These are phyloP conservation scores for Amphipoea lucens DNA, from an alignment of 2,888 invertebrate species.

Conservation along the genomic window DNA sequence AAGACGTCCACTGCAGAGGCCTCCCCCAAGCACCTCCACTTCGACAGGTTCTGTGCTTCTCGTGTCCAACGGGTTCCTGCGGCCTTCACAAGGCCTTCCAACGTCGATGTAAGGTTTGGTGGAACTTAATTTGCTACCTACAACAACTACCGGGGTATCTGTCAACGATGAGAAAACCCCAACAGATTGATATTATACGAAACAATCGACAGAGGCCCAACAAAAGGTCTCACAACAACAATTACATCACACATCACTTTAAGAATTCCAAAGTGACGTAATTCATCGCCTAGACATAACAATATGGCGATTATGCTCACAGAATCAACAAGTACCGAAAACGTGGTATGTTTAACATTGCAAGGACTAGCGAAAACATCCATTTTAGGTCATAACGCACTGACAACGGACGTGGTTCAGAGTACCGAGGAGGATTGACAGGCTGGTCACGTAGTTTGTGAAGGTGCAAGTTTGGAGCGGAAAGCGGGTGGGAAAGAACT, in stretches of 20 bases:
- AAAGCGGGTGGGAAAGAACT: constrained; percentile 2
- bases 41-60: no score
- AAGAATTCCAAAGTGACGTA: constrained; percentile 60
- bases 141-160: no score
- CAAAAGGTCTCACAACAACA: constrained; percentile 14
- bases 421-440: constrained; percentile 45
- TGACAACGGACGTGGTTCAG: constrained; percentile 29
- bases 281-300: constrained; percentile 51
- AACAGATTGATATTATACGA: neutral
- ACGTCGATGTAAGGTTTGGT: no score
- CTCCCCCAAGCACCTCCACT: no score
- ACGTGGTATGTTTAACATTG: constrained; percentile 46
- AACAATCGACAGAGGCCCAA: constrained; percentile 3
- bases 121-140: no score
- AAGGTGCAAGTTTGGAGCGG: constrained; percentile 17
- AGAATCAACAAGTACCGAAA: constrained; percentile 49
- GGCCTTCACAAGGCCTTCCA: no score
- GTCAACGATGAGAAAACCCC: no score
- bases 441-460: constrained; percentile 45
- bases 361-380: constrained; percentile 48
- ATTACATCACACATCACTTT: constrained; percentile 50
- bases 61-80: no score
- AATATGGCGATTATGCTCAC: constrained; percentile 24
- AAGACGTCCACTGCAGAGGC: no score
- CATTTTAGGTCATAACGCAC: constrained; percentile 62